Evolutionary conservation across 2,888 invertebrate species (phyloP).

Genomic region (Helobdella robusta): DNA sequence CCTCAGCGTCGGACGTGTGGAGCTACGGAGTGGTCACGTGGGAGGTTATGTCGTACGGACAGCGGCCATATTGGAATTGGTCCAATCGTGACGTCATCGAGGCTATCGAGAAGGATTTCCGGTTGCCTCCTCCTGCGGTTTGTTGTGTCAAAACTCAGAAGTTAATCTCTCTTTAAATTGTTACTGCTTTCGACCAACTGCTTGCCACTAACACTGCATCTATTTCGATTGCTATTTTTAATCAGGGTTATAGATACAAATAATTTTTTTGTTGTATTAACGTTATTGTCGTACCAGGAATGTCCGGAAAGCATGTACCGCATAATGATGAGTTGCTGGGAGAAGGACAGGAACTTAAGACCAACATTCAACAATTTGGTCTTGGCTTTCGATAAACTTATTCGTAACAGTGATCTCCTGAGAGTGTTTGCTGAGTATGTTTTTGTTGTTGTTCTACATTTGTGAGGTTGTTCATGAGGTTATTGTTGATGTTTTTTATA

Average conservation of each 20-base stretch:
- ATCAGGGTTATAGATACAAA: background rate
- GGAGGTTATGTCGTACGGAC: slow-evolving; percentile 99
- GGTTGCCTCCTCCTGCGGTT: slow-evolving; percentile 57
- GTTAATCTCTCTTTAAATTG: background rate
- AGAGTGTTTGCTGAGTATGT: slow-evolving; percentile 83
- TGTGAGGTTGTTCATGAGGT: no score
- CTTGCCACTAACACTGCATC: background rate
- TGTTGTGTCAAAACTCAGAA: background rate
- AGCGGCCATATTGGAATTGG: slow-evolving; percentile 99
- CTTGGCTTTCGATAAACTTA: slow-evolving; percentile 85
- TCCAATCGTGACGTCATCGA: slow-evolving; percentile 98
- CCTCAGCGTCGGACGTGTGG: slow-evolving; percentile 97
- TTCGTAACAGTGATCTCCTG: slow-evolving; percentile 77
- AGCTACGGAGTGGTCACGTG: slow-evolving; percentile 97
- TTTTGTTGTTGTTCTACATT: no score
- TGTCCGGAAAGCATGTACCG: slow-evolving; percentile 96
- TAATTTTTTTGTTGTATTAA: background rate
- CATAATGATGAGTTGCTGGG: slow-evolving; percentile 97
- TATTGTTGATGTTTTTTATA: no score
- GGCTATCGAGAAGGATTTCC: slow-evolving; percentile 93
- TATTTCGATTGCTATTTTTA: background rate
- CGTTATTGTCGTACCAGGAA: slow-evolving; percentile 57
- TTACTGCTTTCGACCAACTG: background rate
- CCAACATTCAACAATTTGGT: slow-evolving; percentile 88
- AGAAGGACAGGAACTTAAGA: slow-evolving; percentile 87